Conservation (phyloP, 2,113 vertebrate genomes). For the Albula glossodonta region DNA sequence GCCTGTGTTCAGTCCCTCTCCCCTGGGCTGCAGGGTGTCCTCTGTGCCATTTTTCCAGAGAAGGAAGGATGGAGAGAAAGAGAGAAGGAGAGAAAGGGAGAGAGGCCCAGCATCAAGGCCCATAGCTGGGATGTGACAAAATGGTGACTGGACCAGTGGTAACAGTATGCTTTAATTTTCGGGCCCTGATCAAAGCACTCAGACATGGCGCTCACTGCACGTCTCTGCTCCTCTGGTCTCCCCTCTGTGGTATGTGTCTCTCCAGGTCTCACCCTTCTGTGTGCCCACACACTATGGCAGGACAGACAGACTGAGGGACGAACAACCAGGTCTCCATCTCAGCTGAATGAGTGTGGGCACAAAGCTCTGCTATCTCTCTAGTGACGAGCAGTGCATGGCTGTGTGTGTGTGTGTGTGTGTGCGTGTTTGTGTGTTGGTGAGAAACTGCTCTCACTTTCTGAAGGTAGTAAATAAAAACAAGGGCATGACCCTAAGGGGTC, state of each 20-base stretch:
- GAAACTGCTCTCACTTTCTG: no score
- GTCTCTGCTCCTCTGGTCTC: not conserved
- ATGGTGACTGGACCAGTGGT: slow-evolving; percentile 67
- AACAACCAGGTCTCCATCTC: no score
- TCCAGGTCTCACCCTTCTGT: not conserved
- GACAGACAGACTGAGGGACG: slow-evolving; percentile 14
- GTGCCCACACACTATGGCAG: slow-evolving; percentile 33
- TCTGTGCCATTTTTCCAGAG: not conserved
- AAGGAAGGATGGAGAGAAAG: not conserved
- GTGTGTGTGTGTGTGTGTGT: not conserved
- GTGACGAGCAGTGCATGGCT: not conserved
- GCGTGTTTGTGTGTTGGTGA: not conserved
- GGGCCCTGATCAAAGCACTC: slow-evolving; percentile 41
- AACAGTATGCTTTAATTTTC: slow-evolving; percentile 53
- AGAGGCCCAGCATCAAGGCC: not conserved
- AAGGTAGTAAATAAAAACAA: no score
- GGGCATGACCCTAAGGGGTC: no score
- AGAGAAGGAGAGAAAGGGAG: slow-evolving; percentile 3
- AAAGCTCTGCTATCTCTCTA: no score
- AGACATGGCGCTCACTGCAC: not conserved
- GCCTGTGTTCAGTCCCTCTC: slow-evolving; percentile 50
- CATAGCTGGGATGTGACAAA: slow-evolving; percentile 61
- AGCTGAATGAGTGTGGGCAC: no score
- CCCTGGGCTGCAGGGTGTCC: not conserved
- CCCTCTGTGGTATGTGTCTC: not conserved